Base-by-base conservation (phyloP, 2,113 vertebrate genomes). In the Oplegnathus fasciatus region DNA sequence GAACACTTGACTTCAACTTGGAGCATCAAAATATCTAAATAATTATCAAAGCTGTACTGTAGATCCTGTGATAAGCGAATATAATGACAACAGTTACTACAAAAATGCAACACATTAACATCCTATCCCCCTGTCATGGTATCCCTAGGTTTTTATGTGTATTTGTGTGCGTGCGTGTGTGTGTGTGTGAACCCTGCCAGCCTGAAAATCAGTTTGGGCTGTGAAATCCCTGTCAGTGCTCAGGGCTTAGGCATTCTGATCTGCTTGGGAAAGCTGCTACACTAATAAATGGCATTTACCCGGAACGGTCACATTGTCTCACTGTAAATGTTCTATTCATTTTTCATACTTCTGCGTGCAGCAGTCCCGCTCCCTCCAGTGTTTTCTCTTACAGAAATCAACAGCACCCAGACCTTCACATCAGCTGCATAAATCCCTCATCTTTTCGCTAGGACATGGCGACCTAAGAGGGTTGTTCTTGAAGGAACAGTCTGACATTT, bases 181-280 rank as follows among this genome's bases (percentile, higher is more conserved):
- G 5, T 88, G 55, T 81, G 87, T 78, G 62, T 71, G 89, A 76
- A 72, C 34, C 76, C 84, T 52, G 71, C 75, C 75, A 73, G 82
- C 86, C 78, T 89, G 85, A 87, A 93, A 93, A 94, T 93, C 89
- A 89, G 88, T 93, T 90, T 89, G 83, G 81, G 86, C 91, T 93
- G 93, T 91, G 91, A 92, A 93, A 91, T 94, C 87, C 84, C 86
- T 74, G 87, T 90, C 90, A 91, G 82, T 86, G 88, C 86, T 75
- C 84, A 78, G 58, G 88, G 90, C 89, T 93, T 86, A 91, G 58
- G 64, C 80, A 83, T 89, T 91, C 84, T 86, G 93, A 91, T 92
- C 82, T 90, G 87, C 89, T 94, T 89, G 89, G 91, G 85, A 94
- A 93, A 93, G 86, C 83, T 88, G 89, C 89, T 88, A 90, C 88